These are phyloP conservation scores for Acrossocheilus fasciatus DNA, from an alignment of 2,797 vertebrate species.

Conservation along the genomic window DNA sequence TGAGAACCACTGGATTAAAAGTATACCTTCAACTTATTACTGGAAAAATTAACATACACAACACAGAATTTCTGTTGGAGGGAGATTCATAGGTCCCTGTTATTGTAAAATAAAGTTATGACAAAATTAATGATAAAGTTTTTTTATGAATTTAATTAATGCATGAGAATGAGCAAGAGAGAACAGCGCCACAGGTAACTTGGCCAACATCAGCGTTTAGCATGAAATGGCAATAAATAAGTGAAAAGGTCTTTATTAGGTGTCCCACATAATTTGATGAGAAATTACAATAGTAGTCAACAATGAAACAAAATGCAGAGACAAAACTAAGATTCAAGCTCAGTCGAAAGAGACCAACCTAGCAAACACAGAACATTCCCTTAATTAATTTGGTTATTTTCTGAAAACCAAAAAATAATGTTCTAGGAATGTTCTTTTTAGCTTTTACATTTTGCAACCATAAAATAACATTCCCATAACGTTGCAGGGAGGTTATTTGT, in stretches of 20 bases:
- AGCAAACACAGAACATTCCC: neutral
- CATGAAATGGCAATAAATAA: conserved; percentile 13
- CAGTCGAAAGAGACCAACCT: neutral
- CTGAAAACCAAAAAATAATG: no score
- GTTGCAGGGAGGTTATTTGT: neutral
- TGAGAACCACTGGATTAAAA: no score
- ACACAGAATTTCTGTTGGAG: no score
- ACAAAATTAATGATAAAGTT: no score
- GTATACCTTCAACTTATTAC: no score
- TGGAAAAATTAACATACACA: no score
- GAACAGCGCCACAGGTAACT: neutral
- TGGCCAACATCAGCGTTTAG: neutral
- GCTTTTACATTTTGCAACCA: neutral
- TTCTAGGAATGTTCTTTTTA: neutral
- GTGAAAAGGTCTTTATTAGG: neutral
- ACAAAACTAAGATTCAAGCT: neutral
- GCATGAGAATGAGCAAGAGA: neutral
- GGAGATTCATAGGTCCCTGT: no score
- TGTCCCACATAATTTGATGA: conserved; percentile 7
- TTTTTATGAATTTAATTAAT: no score
- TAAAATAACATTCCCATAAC: neutral
- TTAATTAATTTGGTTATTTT: neutral
- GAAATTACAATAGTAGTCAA: neutral
- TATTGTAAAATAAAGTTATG: no score
- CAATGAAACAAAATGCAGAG: neutral